Evolutionary conservation across 2,888 invertebrate genomes (phyloP).

Genomic region (Hirtodrosophila alboralis): DNA sequence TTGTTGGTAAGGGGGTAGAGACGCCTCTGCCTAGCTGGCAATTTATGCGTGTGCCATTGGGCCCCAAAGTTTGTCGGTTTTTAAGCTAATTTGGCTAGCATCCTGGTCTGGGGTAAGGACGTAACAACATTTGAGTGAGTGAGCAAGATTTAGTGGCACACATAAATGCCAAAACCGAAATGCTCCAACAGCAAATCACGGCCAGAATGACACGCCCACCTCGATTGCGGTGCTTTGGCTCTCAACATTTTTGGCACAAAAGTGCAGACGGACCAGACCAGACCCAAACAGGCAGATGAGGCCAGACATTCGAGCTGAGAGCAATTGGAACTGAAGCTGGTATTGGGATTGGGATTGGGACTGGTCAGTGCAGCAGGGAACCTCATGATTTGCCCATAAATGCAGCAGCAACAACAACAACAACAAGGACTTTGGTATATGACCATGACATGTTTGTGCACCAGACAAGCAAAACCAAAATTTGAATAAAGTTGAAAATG

Average conservation of each 20-base stretch:
- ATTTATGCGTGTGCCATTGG: slow-evolving; percentile 72
- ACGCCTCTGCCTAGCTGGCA: slow-evolving; percentile 14
- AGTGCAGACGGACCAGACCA: slow-evolving; percentile 42
- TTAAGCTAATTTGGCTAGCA: slow-evolving; percentile 77
- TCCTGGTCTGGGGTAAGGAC: slow-evolving; percentile 38
- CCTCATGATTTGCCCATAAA: slow-evolving; percentile 83
- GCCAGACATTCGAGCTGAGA: neutral
- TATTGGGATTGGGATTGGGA: neutral
- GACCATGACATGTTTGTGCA: slow-evolving; percentile 58
- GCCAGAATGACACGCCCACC: slow-evolving; percentile 72
- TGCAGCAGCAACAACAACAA: slow-evolving; percentile 62
- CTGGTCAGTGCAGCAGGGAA: slow-evolving; percentile 73
- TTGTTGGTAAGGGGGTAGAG: slow-evolving; percentile 13
- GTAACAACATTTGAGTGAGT: slow-evolving; percentile 71
- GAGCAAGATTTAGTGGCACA: slow-evolving; percentile 78
- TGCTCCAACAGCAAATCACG: slow-evolving; percentile 77
- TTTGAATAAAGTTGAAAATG: slow-evolving; percentile 47
- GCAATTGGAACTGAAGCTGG: slow-evolving; percentile 11
- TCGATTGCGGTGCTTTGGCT: slow-evolving; percentile 26
- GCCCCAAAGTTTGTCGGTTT: slow-evolving; percentile 72
- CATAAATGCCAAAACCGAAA: slow-evolving; percentile 79
- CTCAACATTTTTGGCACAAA: slow-evolving; percentile 46
- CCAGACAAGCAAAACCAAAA: slow-evolving; percentile 42
- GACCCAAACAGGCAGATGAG: neutral
- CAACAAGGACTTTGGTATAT: slow-evolving; percentile 26